phyloP scores from a whole-genome alignment of 2,797 vertebrate genomes.

The Corythornis leucogaster region DNA sequence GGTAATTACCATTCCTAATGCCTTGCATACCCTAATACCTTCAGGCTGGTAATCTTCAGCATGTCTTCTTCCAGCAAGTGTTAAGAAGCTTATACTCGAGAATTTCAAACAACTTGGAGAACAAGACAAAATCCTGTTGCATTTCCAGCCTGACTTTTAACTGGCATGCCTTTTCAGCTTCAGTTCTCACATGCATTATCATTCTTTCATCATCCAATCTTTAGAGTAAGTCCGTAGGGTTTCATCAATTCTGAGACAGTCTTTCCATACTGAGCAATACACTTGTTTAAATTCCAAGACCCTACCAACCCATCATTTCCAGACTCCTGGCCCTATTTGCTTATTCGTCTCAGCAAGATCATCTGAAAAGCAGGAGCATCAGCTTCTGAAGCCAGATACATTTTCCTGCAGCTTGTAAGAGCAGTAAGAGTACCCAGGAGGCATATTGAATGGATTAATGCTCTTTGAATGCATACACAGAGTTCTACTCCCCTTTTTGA shows the following conservation, averaged over 20 bases:
- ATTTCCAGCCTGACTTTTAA: conserved; percentile 49
- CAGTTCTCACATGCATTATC: conserved; percentile 29
- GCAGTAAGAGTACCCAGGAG: conserved; percentile 36
- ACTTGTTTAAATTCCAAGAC: conserved; percentile 56
- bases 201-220: conserved; percentile 38
- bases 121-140: conserved; percentile 52
- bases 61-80: conserved; percentile 43
- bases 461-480: conserved; percentile 24
- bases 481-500: conserved; percentile 32
- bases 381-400: conserved; percentile 6
- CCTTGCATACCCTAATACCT: conserved; percentile 56
- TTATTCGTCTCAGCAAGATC: conserved; percentile 44
- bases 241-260: conserved; percentile 42
- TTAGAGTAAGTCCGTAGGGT: conserved; percentile 5
- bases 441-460: conserved; percentile 33
- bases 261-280: conserved; percentile 40
- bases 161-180: conserved; percentile 24
- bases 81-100: conserved; percentile 59
- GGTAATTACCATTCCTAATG: conserved; percentile 63
- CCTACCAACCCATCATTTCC: conserved; percentile 30
- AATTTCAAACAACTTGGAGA: conserved; percentile 55
- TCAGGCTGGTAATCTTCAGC: conserved; percentile 59
- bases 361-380: conserved; percentile 53
- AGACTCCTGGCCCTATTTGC: conserved; percentile 49
- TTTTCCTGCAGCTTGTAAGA: conserved; percentile 30